Evolutionary conservation across 1,140 invertebrate species (phyloP).

Genomic region (Zaprionus nigranus): DNA sequence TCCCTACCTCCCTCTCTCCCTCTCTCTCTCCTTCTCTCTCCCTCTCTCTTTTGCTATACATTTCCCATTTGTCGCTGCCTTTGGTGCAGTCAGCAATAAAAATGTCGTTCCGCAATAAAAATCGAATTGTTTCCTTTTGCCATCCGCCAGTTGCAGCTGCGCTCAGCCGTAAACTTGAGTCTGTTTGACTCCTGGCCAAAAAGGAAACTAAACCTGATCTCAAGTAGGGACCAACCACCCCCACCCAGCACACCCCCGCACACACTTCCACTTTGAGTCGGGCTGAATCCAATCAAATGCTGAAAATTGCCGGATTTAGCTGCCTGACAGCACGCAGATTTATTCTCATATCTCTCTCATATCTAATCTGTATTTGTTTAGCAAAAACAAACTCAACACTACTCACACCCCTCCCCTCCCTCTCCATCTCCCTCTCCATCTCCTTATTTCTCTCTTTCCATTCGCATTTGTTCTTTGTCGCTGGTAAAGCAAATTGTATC

Average conservation of each 20-base stretch:
- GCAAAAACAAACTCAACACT: conserved; percentile 28
- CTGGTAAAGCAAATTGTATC: conserved; percentile 11
- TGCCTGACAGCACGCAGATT: conserved; percentile 33
- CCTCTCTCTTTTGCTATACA: background rate
- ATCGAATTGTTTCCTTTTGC: conserved; percentile 52
- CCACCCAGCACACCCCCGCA: background rate
- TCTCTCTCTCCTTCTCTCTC: background rate
- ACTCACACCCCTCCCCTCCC: background rate
- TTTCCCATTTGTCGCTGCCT: background rate
- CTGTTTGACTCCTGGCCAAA: background rate
- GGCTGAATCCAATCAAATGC: conserved; percentile 48
- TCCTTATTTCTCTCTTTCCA: background rate
- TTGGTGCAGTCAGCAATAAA: conserved; percentile 54
- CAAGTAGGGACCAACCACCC: too few relatives aligned
- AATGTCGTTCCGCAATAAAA: conserved; percentile 63
- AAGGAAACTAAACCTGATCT: background rate
- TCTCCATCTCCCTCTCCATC: background rate
- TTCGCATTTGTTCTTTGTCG: conserved; percentile 29
- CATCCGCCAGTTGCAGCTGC: conserved; percentile 50
- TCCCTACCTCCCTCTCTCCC: background rate
- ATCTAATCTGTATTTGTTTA: conserved; percentile 22
- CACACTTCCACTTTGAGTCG: background rate
- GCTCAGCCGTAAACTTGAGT: conserved; percentile 26
- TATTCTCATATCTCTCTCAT: conserved; percentile 38
- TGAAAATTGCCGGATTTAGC: conserved; percentile 54